Percentiles rank a stretch among this genome's conserved stretches.
Evolutionary conservation across 2,113 vertebrate species (phyloP).

Genomic region (Pimephales promelas): DNA sequence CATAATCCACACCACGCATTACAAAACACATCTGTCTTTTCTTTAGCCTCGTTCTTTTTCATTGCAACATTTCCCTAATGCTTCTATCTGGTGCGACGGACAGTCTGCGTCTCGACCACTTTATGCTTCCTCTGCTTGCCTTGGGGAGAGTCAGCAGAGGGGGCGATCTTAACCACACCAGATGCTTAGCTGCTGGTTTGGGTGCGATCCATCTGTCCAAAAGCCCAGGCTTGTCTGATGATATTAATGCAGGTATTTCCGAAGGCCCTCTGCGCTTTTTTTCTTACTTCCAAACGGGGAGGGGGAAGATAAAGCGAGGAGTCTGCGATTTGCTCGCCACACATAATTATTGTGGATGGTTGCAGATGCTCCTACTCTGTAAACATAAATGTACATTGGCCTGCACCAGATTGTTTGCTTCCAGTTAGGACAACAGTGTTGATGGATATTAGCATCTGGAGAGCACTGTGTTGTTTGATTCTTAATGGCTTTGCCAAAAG

Average conservation of each 20-base stretch:
- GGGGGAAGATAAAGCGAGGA: neutral
- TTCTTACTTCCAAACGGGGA: neutral
- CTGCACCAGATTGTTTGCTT: slow-evolving; percentile 34
- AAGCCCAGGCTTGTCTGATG: slow-evolving; percentile 34
- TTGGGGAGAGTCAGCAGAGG: neutral
- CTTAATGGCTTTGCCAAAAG: slow-evolving; percentile 32
- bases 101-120: neutral
- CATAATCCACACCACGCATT: slow-evolving; percentile 30
- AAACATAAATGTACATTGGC: slow-evolving; percentile 11
- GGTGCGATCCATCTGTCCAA: slow-evolving; percentile 42
- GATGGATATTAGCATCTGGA: slow-evolving; percentile 33
- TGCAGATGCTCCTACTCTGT: slow-evolving; percentile 29
- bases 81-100: neutral
- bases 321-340: neutral
- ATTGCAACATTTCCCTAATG: slow-evolving; percentile 18
- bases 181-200: slow-evolving; percentile 38
- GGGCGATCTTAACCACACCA: slow-evolving; percentile 26
- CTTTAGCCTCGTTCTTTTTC: slow-evolving; percentile 9
- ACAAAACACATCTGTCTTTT: slow-evolving; percentile 38
- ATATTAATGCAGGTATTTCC: slow-evolving; percentile 36
- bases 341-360: slow-evolving; percentile 43
- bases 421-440: slow-evolving; percentile 32
- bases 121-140: slow-evolving; percentile 22
- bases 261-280: neutral
- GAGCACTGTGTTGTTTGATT: slow-evolving; percentile 18